A percentile compares a stretch with the other conserved stretches of the same genome.
Conservation (phyloP, 2,888 invertebrate genomes). For the Chrysomela aeneicollis region DNA sequence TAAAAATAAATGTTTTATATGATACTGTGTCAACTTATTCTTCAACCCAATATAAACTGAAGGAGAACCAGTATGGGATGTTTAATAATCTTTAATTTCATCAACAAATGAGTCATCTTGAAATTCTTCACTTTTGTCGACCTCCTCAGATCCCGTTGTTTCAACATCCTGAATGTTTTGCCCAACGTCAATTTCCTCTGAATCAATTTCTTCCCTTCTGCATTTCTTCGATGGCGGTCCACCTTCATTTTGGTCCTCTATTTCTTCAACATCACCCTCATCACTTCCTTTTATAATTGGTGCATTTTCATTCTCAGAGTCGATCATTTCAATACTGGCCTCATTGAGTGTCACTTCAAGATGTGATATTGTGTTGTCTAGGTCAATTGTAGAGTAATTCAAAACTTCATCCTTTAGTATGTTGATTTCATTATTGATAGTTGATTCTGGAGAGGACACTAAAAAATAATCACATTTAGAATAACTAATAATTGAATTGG, state of each 20-base stretch:
- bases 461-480: background rate
- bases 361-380: background rate
- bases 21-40: slow-evolving; percentile 17
- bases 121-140: slow-evolving; percentile 14
- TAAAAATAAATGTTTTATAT: slow-evolving; percentile 20
- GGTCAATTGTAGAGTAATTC: background rate
- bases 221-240: slow-evolving; percentile 17
- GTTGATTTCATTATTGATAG: background rate
- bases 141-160: background rate
- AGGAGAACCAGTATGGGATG: background rate
- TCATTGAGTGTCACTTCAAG: background rate
- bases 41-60: slow-evolving; percentile 11
- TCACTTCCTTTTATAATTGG: background rate
- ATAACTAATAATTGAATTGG: too few species aligned
- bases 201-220: background rate
- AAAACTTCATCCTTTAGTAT: slow-evolving; percentile 25
- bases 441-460: background rate
- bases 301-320: slow-evolving; percentile 5
- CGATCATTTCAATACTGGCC: slow-evolving; percentile 14
- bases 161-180: background rate
- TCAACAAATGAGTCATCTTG: slow-evolving; percentile 42
- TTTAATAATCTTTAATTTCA: slow-evolving; percentile 34
- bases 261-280: too few species aligned
- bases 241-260: background rate
- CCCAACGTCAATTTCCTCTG: background rate